Evolutionary conservation across 1,140 invertebrate species (phyloP), one percentile per base, ranked within the genome.

Genomic region (Drosophila parabipectinata): DNA sequence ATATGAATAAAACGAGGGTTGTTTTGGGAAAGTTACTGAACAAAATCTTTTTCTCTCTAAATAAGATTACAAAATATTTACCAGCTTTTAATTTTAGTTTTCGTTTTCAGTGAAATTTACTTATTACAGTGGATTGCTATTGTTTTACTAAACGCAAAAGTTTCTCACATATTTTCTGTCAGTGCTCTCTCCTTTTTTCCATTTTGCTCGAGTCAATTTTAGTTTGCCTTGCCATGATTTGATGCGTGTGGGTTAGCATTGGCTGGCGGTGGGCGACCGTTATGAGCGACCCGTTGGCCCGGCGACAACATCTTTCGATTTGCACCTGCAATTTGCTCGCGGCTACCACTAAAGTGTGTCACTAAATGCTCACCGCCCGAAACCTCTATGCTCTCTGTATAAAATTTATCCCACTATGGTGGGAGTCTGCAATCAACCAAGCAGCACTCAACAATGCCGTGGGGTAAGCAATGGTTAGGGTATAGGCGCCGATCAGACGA

Each of bases 291-390:
- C 34, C 56, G 71, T 45, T 62, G 44, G 24, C 66, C 39, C 26
- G 66, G 67, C 67, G 69, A 85, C 81, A 87, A 87, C 69, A 78
- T 85, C 78, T 78, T 82, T 75, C 78, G 82, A 87, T 85, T 85
- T 78, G 68, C 82, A 85, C 81, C 82, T 82, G 82, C 78, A 87
- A 67, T 78, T 74, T 53, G 74, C 75, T 57, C 15, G 56, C 64
- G 55, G 82, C 61, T 71, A 63, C 77, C 64, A 61, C 64, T 64
- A 67, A 87, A 87, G 66, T 81, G 69, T 87, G 58, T 72, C 78
- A 82, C 82, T 85, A 78, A 87, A 72, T 81, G 74, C 51, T 68
- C 72, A 54, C 57, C 26, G 34, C 39, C 15, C 30, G 34, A 61
- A 72, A 48, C 41, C 47, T 15, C 50, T 28, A 14, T 34, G 48